Evolutionary conservation across 2,797 vertebrate genomes (phyloP), one percentile per base, ranked within the genome.

Genomic region (Paguma larvata): DNA sequence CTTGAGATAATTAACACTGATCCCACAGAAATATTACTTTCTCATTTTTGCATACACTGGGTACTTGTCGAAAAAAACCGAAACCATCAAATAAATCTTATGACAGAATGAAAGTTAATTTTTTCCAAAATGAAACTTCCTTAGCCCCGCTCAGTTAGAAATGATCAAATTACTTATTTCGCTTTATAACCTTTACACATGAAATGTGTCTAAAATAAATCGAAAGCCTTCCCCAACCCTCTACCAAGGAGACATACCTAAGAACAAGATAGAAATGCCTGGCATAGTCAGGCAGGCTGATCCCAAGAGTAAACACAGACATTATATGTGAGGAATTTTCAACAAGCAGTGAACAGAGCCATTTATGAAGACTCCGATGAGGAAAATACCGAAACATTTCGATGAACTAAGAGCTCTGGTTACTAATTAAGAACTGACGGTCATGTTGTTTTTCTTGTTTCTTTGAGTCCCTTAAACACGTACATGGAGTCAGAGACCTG

Each of bases 41-140:
- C 88, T 77, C 65, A 5, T 67, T 80, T 95, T 92, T 48, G 46
- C 4, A 14, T 63, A 56, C 0, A 51, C 27, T 30, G 23, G 2
- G 4, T 59, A 90, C 30, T 75, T 89, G 44, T 10, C 84, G 51
- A 70, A 94, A 96, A 94, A 96, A 85, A 68, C 56, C 12, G 6
- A 46, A 97, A 89, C 44, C 12, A 90, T 70, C 59, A 82, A 85
- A 95, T 67, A 96, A 96, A 87, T 62, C 18, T 78, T 89, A 84
- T 41, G 23, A 72, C 70, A 86, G 89, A 85, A 46, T 79, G 44
- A 62, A 89, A 73, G 2, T 56, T 48, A 41, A 56, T 27, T 34
- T 91, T 86, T 84, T 88, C 62, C 77, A 62, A 75, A 96, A 12
- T 78, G 21, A 96, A 82, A 82, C 23, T 80, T 85, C 12, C 6